These are phyloP conservation scores for Polypedilum vanderplanki DNA, from an alignment of 1,140 invertebrate species.

Conservation along the genomic window DNA sequence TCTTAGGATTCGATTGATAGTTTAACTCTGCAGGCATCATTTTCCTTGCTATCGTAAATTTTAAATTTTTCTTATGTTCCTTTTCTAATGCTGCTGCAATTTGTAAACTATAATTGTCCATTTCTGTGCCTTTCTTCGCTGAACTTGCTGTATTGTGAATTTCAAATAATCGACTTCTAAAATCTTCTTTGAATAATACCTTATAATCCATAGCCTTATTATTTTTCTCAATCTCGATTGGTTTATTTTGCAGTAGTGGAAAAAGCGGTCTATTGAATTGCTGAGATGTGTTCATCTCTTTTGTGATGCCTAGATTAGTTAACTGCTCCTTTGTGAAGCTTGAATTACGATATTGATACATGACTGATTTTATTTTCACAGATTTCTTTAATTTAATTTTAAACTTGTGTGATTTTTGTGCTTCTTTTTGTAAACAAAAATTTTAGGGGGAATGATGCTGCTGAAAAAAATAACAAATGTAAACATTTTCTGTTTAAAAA, in stretches of 20 bases:
- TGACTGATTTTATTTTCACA: neutral
- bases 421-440: no score
- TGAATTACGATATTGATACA: neutral
- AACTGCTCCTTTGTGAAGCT: conserved; percentile 1
- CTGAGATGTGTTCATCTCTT: neutral
- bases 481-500: neutral
- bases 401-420: neutral
- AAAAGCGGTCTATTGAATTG: neutral
- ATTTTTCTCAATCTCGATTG: neutral
- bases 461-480: neutral
- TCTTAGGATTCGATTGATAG: neutral
- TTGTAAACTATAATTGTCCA: neutral
- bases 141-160: neutral
- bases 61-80: neutral
- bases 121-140: neutral
- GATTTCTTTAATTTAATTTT: neutral
- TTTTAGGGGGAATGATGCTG: no score
- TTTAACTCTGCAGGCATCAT: neutral
- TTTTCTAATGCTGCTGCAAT: neutral
- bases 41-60: neutral
- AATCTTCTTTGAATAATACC: neutral
- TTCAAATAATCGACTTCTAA: neutral
- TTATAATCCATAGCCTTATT: neutral
- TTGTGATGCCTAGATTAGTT: neutral
- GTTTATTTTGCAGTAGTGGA: neutral